Evolutionary conservation across 2,888 invertebrate genomes (phyloP).

Genomic region (Epinotia demarniana): DNA sequence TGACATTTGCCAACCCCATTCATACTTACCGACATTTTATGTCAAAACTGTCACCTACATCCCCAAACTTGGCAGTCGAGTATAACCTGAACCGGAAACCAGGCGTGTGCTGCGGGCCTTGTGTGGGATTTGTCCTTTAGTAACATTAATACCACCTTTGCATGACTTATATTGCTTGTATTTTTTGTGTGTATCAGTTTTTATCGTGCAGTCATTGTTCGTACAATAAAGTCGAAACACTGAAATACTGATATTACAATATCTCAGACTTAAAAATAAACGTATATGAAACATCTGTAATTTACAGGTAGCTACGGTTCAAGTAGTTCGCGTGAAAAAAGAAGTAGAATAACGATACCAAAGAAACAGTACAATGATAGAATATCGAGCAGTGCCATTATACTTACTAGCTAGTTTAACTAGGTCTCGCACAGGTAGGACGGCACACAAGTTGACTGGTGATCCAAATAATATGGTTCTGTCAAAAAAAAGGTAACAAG

Average conservation of each 20-base stretch:
- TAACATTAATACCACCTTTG: too few relatives aligned
- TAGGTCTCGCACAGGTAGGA: background rate
- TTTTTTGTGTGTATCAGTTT: too few relatives aligned
- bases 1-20: too few relatives aligned
- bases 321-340: slow-evolving; percentile 29
- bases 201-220: background rate
- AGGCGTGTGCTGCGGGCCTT: too few relatives aligned
- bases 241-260: too few relatives aligned
- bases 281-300: slow-evolving; percentile 11
- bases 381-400: slow-evolving; percentile 34
- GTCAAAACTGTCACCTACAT: too few relatives aligned
- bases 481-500: too few relatives aligned
- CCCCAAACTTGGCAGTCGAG: too few relatives aligned
- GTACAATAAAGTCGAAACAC: background rate
- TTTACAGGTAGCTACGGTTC: slow-evolving; percentile 28
- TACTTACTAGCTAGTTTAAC: slow-evolving; percentile 29
- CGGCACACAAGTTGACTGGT: background rate
- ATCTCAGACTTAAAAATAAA: background rate
- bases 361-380: slow-evolving; percentile 41
- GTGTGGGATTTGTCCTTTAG: too few relatives aligned
- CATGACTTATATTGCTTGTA: too few relatives aligned
- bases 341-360: slow-evolving; percentile 31
- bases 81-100: too few relatives aligned
- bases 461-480: background rate
- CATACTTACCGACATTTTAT: too few relatives aligned